A percentile compares a stretch with the other conserved stretches of the same genome.
Evolutionary conservation across 2,888 invertebrate species (phyloP).

Genomic region (Phorcus lineatus): DNA sequence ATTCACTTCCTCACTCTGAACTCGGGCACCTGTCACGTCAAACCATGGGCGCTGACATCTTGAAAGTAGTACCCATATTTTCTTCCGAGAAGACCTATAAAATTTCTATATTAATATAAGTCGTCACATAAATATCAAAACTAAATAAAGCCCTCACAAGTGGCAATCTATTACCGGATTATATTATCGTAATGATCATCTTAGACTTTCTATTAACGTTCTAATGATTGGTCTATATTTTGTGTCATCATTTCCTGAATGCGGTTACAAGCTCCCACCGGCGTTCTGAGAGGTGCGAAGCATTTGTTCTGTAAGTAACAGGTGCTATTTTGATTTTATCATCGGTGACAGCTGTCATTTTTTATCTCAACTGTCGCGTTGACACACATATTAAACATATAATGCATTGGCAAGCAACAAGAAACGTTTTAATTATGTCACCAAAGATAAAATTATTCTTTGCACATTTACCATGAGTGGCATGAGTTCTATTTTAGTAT

Average conservation of each 20-base stretch:
- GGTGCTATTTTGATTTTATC: conserved; percentile 12
- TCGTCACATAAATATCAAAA: background rate
- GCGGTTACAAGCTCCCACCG: background rate
- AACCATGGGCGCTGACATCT: conserved; percentile 55
- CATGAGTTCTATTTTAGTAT: too few relatives aligned
- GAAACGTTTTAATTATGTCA: too few relatives aligned
- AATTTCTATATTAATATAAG: background rate
- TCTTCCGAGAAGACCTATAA: background rate
- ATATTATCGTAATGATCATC: background rate
- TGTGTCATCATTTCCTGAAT: background rate
- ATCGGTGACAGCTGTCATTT: conserved; percentile 46
- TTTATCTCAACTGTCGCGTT: too few relatives aligned
- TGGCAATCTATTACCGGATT: background rate
- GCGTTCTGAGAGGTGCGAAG: background rate
- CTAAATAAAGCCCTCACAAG: background rate
- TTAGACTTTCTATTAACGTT: background rate
- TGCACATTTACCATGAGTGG: too few relatives aligned
- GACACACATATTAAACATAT: too few relatives aligned
- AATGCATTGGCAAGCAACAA: too few relatives aligned
- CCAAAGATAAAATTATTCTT: too few relatives aligned
- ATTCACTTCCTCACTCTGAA: background rate
- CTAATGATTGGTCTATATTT: background rate
- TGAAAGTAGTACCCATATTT: conserved; percentile 27
- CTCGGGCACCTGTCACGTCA: conserved; percentile 2
- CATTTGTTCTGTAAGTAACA: background rate